Conservation (phyloP, 92 coral and sea anemone species). For the Epizoanthus fatuus region DNA sequence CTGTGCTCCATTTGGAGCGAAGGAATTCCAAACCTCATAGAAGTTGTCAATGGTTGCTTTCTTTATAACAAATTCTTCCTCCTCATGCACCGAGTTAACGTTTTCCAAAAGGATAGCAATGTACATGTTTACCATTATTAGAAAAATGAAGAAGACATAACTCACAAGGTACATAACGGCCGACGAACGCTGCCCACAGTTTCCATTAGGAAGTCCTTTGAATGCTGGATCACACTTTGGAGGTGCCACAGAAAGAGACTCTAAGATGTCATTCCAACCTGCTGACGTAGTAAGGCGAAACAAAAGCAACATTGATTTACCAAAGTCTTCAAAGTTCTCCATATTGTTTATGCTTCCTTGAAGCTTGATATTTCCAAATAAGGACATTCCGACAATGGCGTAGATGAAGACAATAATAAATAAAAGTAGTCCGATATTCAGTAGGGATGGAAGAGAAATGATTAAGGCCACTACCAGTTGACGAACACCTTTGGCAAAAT, state of each 20-base stretch:
- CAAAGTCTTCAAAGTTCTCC: constrained; percentile 89
- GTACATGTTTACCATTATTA: constrained; percentile 96
- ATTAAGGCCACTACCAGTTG: constrained; percentile 91
- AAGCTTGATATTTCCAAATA: constrained; percentile 85
- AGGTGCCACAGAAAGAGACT: constrained; percentile 78
- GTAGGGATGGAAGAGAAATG: constrained; percentile 90
- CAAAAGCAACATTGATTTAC: constrained; percentile 84
- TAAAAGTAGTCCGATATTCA: constrained; percentile 88
- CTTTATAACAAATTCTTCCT: constrained; percentile 86
- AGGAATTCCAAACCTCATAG: constrained; percentile 85
- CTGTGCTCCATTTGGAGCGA: constrained; percentile 82
- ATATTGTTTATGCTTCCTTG: constrained; percentile 85
- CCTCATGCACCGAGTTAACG: constrained; percentile 90
- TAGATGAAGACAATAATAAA: constrained; percentile 92
- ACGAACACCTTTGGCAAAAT: constrained; percentile 93
- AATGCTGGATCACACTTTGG: constrained; percentile 76
- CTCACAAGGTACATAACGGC: constrained; percentile 73
- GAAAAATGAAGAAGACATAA: constrained; percentile 78
- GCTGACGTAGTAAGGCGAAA: constrained; percentile 92
- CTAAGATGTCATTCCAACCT: constrained; percentile 95
- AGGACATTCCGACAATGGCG: constrained; percentile 96
- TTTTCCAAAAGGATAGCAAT: constrained; percentile 94
- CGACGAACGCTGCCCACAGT: constrained; percentile 68
- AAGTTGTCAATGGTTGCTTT: constrained; percentile 86
- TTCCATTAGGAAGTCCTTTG: constrained; percentile 55